Conservation (phyloP, 2,797 vertebrate genomes). For the Parotocinclus haroldoi region DNA sequence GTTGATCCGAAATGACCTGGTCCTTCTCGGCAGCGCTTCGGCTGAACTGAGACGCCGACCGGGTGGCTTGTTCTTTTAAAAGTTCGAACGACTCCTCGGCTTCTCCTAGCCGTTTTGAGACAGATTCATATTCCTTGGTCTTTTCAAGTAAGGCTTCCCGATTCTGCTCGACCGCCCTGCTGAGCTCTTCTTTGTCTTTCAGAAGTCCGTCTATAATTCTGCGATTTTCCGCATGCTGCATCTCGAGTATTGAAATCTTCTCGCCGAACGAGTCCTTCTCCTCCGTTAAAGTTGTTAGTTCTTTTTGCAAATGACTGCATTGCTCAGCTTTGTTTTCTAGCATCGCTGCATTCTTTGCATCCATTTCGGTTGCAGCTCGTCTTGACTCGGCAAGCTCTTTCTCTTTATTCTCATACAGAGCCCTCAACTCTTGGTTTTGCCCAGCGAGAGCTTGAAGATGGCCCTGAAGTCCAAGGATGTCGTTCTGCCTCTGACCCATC, state of each 20-base stretch:
- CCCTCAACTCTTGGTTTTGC: slow-evolving; percentile 55
- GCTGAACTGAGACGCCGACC: slow-evolving; percentile 59
- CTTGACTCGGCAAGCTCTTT: slow-evolving; percentile 60
- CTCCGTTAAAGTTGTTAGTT: slow-evolving; percentile 58
- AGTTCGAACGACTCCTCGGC: slow-evolving; percentile 60
- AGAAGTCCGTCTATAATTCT: slow-evolving; percentile 59
- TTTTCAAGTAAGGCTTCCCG: slow-evolving; percentile 70
- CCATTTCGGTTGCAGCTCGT: slow-evolving; percentile 60
- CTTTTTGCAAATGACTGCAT: slow-evolving; percentile 66
- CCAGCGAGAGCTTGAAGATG: slow-evolving; percentile 44
- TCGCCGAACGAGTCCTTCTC: slow-evolving; percentile 60
- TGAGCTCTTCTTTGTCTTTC: slow-evolving; percentile 72
- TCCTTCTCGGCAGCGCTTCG: slow-evolving; percentile 62
- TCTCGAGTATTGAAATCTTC: slow-evolving; percentile 59
- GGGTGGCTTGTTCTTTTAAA: slow-evolving; percentile 61
- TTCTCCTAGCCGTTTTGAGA: slow-evolving; percentile 65
- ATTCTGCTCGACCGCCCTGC: slow-evolving; percentile 61
- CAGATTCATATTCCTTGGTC: slow-evolving; percentile 65
- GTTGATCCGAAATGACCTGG: slow-evolving; percentile 55
- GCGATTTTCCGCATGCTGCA: slow-evolving; percentile 61
- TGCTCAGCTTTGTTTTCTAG: slow-evolving; percentile 59
- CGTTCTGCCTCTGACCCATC: slow-evolving; percentile 34
- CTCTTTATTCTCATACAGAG: slow-evolving; percentile 63
- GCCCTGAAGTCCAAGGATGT: slow-evolving; percentile 49
- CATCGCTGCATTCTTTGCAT: slow-evolving; percentile 48